phyloP scores from a whole-genome alignment of 2,113 vertebrate species.

The Chionis minor region DNA sequence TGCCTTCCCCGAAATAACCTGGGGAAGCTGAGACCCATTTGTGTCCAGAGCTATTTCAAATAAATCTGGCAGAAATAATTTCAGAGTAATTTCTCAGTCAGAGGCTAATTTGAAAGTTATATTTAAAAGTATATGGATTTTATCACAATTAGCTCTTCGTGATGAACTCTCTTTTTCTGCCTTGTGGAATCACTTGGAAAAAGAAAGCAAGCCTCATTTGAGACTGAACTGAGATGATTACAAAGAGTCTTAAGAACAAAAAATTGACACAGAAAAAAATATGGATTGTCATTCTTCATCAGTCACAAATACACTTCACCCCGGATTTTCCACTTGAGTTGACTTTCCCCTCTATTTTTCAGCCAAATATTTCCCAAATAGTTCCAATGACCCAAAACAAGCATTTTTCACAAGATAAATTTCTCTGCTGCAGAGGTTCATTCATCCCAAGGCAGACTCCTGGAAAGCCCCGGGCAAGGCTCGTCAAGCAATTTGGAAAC shows the following conservation, averaged over 20 bases:
- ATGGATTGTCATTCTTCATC: conserved; percentile 27
- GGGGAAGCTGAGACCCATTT: background rate
- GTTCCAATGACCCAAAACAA: conserved; percentile 46
- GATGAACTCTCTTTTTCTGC: background rate
- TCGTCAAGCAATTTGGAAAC: conserved; percentile 30
- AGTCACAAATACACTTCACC: conserved; percentile 42
- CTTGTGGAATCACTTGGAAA: background rate
- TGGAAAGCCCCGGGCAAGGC: background rate
- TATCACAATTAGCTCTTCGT: background rate
- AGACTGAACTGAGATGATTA: background rate
- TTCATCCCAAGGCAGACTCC: conserved; percentile 10
- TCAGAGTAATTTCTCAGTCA: background rate
- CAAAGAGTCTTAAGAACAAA: background rate
- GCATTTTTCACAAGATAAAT: conserved; percentile 48
- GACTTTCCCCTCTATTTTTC: conserved; percentile 23
- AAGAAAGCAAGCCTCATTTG: background rate
- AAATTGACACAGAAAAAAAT: background rate
- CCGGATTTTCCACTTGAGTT: conserved; percentile 41
- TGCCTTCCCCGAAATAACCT: background rate
- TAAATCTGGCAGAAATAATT: background rate
- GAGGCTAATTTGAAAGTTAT: background rate
- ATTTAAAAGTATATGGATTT: background rate
- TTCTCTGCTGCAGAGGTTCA: conserved; percentile 9
- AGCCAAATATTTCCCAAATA: conserved; percentile 50
- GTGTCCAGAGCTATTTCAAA: background rate